Conservation (phyloP, 2,888 invertebrate species). For the Bombylius discolor region DNA sequence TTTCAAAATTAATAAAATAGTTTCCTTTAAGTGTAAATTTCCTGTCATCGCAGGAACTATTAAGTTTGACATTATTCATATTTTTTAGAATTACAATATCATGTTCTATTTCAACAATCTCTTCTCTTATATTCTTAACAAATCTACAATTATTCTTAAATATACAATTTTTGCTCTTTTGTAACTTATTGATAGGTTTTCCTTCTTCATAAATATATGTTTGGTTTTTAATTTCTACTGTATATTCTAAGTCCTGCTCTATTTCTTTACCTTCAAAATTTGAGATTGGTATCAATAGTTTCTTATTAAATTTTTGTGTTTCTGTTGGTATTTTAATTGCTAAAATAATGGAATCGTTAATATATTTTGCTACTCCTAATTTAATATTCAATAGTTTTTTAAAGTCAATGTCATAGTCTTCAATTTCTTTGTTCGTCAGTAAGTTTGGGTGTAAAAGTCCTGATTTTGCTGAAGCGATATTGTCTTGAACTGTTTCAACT, state of each 20-base stretch:
- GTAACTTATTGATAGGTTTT: neutral
- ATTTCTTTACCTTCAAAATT: neutral
- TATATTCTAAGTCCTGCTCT: neutral
- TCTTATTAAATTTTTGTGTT: neutral
- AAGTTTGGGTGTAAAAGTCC: slow-evolving; percentile 3
- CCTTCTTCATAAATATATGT: neutral
- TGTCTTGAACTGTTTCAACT: slow-evolving; percentile 9
- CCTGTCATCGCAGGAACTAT: neutral
- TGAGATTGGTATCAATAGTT: neutral
- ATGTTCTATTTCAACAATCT: neutral
- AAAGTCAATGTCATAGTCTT: slow-evolving; percentile 4
- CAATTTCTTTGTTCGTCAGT: slow-evolving; percentile 5
- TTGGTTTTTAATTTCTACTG: neutral
- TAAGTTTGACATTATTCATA: neutral
- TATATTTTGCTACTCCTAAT: slow-evolving; percentile 4
- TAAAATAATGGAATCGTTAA: neutral
- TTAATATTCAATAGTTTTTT: slow-evolving; percentile 7
- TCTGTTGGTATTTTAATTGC: neutral
- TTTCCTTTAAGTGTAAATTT: neutral
- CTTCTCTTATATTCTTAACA: neutral
- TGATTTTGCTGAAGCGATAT: slow-evolving; percentile 4
- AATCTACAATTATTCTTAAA: neutral
- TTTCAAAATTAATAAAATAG: neutral
- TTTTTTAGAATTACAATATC: neutral
- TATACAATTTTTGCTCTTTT: neutral